Base-by-base conservation (phyloP, 1,140 invertebrate species). In the Campoletis sonorensis region DNA sequence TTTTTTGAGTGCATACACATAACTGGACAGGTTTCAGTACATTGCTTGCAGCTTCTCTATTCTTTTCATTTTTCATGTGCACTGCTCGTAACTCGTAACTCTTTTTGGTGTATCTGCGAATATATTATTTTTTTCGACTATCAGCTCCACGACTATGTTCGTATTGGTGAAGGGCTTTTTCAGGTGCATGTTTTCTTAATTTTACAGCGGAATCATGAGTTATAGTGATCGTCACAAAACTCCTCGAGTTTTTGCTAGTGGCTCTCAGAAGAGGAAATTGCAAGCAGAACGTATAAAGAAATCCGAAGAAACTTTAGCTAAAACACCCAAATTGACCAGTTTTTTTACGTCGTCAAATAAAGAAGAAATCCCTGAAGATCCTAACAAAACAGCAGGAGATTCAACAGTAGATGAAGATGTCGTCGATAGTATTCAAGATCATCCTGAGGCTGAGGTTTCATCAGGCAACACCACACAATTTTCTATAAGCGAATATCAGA, bases 151-250 rank as follows among this genome's bases (percentile, higher is more conserved):
- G 45, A 72, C 27, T 72, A 33, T 33, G 33, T 33, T 72, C 0
- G 21, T 72, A 72, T 33, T 15, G 27, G 70, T 72, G 33, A 72
- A 72, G 15, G 70, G 70, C 58, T 26, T 64, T 72, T 72, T 72
- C 30, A 33, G 13, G 11, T 51, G 71, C 23, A 73, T 73, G 71
- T 73, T n/a, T 73, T 73, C 23, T 73, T 16, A 73, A 73, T 73
- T 40, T 45, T 23, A 73, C 45, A 49, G 71, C 45, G 30, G 71
- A 73, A 45, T 15, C 33, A 73, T 73, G 16, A 26, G 71, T 73
- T 33, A 73, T 73, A 26, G 71, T 73, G 71, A 73, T 73, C 37
- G 71, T 73, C 71, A 73, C 37, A 73, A 73, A 73, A 73, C 71
- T 73, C 71, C 71, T 37, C 71, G 71, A 73, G 27, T 40, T 1